Conservation (phyloP, 2,888 invertebrate species). For the Polymixis flavicincta region DNA sequence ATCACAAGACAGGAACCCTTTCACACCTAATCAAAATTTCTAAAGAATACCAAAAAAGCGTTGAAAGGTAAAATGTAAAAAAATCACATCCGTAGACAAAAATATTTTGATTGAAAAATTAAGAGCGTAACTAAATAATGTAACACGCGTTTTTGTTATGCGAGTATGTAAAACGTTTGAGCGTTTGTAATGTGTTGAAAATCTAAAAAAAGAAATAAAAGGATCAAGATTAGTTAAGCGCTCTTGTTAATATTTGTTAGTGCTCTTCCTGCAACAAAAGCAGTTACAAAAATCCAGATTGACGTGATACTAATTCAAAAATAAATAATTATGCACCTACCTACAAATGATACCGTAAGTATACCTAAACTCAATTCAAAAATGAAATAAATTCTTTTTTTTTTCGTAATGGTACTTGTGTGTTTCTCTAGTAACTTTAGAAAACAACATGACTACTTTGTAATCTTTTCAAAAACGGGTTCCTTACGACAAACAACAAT, state of each 20-base stretch:
- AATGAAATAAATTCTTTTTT: too few species aligned
- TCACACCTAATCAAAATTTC: constrained; percentile 88
- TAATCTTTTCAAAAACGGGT: not conserved
- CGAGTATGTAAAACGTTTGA: constrained; percentile 56
- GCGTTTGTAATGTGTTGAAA: constrained; percentile 34
- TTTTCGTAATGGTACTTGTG: not conserved
- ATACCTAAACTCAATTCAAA: too few species aligned
- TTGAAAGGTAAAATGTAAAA: constrained; percentile 75
- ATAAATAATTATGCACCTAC: too few species aligned
- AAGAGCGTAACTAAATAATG: constrained; percentile 84
- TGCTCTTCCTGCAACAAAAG: not conserved
- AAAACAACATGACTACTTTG: not conserved
- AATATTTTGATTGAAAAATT: constrained; percentile 90
- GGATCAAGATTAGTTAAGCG: constrained; percentile 54
- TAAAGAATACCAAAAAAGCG: constrained; percentile 77
- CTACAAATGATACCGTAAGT: too few species aligned
- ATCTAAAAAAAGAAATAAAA: constrained; percentile 23
- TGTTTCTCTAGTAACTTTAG: not conserved
- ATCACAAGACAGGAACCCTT: constrained; percentile 83
- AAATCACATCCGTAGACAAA: constrained; percentile 83
- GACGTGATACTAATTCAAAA: too few species aligned
- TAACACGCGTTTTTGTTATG: constrained; percentile 73
- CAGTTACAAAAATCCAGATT: too few species aligned
- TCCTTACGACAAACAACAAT: not conserved
- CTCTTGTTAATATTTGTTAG: not conserved